phyloP scores from a whole-genome alignment of 2,113 vertebrate genomes.

The Sarotherodon lohbergeri region DNA sequence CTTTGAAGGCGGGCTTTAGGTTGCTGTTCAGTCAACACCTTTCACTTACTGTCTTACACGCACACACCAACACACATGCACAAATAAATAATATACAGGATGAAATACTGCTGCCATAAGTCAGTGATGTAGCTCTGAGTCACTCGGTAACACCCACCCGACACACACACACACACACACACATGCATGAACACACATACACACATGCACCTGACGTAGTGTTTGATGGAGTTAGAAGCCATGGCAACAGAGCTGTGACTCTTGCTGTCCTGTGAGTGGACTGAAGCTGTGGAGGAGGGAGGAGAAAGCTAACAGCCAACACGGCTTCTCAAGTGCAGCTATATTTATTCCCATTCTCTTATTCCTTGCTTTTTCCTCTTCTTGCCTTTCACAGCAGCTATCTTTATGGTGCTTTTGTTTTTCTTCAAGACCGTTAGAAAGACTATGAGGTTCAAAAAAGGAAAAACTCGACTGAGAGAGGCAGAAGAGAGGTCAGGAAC shows the following conservation, averaged over 20 bases:
- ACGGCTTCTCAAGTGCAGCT: conserved; percentile 31
- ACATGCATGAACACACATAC: conserved; percentile 8
- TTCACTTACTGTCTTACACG: background rate
- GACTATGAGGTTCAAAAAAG: background rate
- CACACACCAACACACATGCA: background rate
- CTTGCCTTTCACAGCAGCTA: background rate
- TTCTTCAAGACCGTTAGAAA: background rate
- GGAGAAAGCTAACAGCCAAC: conserved; percentile 41
- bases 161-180: conserved; percentile 4
- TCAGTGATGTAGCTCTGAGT: conserved; percentile 60
- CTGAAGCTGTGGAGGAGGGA: conserved; percentile 55
- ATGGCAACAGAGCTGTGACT: conserved; percentile 70
- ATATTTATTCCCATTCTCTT: conserved; percentile 28
- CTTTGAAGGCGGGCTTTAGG: conserved; percentile 25
- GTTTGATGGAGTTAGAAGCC: conserved; percentile 67
- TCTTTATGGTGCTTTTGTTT: background rate
- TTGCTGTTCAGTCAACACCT: conserved; percentile 52
- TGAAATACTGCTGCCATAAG: conserved; percentile 49
- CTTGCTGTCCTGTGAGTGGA: conserved; percentile 65
- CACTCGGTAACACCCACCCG: conserved; percentile 57
- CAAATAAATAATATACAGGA: conserved; percentile 10
- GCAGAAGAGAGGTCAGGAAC: conserved; percentile 26
- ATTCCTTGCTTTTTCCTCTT: background rate
- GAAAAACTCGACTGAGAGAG: background rate
- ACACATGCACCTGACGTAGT: conserved; percentile 52